These are phyloP conservation scores for Himalopsyche anomala DNA, from an alignment of 2,888 invertebrate genomes.

Conservation along the genomic window DNA sequence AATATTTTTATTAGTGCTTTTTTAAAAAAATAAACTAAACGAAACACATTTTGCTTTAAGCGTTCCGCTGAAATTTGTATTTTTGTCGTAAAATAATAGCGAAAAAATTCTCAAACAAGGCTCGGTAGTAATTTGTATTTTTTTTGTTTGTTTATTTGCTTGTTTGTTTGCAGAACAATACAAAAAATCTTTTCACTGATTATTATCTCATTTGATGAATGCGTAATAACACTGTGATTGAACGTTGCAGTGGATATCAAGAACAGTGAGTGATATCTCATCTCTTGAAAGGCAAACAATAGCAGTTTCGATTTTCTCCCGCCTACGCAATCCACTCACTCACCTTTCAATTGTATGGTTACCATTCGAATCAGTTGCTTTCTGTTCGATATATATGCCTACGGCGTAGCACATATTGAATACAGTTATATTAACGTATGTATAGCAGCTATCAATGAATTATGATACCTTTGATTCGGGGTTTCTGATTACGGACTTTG, in stretches of 20 bases:
- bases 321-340: not conserved
- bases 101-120: too few species aligned
- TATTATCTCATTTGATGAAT: not conserved
- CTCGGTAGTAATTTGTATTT: too few species aligned
- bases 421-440: not conserved
- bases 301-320: not conserved
- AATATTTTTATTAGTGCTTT: too few species aligned
- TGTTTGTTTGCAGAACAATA: not conserved
- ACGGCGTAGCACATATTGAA: not conserved
- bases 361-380: not conserved
- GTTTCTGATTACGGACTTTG: too few species aligned
- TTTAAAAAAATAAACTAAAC: too few species aligned
- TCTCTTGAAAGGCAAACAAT: not conserved
- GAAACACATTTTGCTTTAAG: too few species aligned
- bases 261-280: not conserved
- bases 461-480: too few species aligned
- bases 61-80: too few species aligned
- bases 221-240: not conserved
- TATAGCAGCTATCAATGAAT: too few species aligned
- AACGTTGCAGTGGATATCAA: conserved; percentile 23
- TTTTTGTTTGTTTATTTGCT: too few species aligned
- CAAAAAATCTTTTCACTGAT: not conserved
- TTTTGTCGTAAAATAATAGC: too few species aligned
- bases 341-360: not conserved
- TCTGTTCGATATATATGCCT: not conserved